Conservation (phyloP, 2,113 vertebrate genomes). For the Mastomys coucha region DNA sequence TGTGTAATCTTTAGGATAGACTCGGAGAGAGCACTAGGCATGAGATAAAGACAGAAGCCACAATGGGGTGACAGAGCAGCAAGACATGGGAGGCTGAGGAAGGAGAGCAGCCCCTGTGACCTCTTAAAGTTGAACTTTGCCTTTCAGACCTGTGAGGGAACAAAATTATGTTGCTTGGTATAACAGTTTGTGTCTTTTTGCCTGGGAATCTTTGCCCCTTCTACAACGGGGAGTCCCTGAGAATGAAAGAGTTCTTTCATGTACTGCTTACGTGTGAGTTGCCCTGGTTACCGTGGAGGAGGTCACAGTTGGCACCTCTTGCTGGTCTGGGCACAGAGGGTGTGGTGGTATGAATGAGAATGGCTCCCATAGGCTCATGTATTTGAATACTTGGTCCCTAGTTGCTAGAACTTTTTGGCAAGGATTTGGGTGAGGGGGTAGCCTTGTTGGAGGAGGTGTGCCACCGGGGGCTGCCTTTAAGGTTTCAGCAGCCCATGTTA, state of each 20-base stretch:
- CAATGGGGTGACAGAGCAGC: accelerated
- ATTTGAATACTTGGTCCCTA: not conserved
- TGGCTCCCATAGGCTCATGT: not conserved
- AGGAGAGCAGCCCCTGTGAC: accelerated
- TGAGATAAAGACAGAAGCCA: not conserved
- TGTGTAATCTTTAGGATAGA: not conserved
- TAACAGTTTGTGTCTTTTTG: not conserved
- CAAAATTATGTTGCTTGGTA: not conserved
- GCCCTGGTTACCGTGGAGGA: not conserved
- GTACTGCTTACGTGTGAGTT: not conserved
- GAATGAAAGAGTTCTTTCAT: not conserved
- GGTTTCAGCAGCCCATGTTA: not conserved
- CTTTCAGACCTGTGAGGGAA: not conserved
- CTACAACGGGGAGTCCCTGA: not conserved
- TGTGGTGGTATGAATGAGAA: not conserved
- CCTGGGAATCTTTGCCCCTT: not conserved
- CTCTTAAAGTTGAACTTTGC: not conserved
- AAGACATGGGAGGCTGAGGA: accelerated
- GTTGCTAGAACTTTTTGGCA: not conserved
- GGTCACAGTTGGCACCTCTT: not conserved
- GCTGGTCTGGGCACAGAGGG: not conserved
- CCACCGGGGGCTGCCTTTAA: not conserved
- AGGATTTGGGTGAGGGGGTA: not conserved
- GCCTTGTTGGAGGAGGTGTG: not conserved
- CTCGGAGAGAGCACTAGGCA: not conserved